These are phyloP conservation scores for Myotis davidii DNA, from an alignment of 2,113 vertebrate species.

Conservation along the genomic window DNA sequence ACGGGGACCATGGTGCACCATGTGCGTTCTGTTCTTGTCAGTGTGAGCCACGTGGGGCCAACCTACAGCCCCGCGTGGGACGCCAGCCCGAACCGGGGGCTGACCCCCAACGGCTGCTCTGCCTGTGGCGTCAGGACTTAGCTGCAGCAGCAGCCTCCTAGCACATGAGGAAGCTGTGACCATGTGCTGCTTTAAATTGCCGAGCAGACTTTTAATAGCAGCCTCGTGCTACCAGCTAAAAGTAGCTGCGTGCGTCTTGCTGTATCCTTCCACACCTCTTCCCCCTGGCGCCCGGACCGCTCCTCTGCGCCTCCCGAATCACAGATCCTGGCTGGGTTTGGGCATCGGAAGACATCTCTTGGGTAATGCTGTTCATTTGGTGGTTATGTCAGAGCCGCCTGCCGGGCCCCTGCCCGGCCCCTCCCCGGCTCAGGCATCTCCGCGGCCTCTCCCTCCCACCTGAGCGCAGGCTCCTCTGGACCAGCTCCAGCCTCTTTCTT, in stretches of 20 bases:
- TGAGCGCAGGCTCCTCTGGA: slow-evolving; percentile 61
- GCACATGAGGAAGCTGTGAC: not conserved
- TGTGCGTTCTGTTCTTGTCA: too few species aligned
- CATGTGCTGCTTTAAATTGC: slow-evolving; percentile 59
- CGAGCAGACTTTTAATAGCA: slow-evolving; percentile 72
- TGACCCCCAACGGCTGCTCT: not conserved
- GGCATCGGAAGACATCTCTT: not conserved
- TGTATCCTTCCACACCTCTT: slow-evolving; percentile 52
- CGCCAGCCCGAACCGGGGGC: not conserved
- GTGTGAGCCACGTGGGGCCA: accelerated
- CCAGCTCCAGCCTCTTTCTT: slow-evolving; percentile 69
- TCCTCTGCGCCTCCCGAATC: not conserved
- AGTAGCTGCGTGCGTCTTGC: slow-evolving; percentile 57
- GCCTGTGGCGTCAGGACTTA: not conserved
- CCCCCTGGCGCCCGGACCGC: slow-evolving; percentile 30
- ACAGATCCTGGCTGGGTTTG: not conserved
- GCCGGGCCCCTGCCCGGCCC: not conserved
- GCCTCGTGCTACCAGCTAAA: slow-evolving; percentile 64
- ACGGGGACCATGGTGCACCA: accelerated
- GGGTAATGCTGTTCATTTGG: not conserved
- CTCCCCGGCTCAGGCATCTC: not conserved
- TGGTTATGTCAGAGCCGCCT: not conserved
- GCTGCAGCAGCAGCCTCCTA: not conserved
- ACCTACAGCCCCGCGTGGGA: not conserved
- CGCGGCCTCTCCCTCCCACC: slow-evolving; percentile 46